phyloP scores from a whole-genome alignment of 2,113 vertebrate genomes.

The Laticauda colubrina region DNA sequence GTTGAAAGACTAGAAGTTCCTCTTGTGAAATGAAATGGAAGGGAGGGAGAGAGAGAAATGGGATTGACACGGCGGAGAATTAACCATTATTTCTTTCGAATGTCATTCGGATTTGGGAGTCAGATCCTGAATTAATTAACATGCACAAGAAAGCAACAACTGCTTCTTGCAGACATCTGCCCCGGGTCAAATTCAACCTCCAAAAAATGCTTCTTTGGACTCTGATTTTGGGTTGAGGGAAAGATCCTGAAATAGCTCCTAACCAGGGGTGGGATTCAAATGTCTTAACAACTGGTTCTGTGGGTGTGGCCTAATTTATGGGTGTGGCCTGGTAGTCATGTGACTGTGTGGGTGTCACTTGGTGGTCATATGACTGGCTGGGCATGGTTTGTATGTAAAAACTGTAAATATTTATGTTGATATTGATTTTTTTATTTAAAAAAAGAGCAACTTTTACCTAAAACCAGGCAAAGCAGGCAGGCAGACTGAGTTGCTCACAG shows the following conservation, averaged over 20 bases:
- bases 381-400: no score
- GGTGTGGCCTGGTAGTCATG: no score
- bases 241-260: not conserved
- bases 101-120: not conserved
- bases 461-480: no score
- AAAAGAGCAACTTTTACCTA: no score
- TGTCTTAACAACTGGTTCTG: no score
- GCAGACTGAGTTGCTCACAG: no score
- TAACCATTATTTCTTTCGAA: not conserved
- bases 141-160: not conserved
- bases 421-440: no score
- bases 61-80: not conserved
- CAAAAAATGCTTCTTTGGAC: not conserved
- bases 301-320: no score
- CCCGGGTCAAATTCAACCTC: not conserved
- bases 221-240: not conserved
- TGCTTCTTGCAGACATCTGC: not conserved
- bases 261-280: not conserved
- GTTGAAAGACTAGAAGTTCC: not conserved
- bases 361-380: no score
- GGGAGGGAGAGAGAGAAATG: not conserved
- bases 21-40: accelerated
- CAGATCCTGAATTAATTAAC: not conserved
- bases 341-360: no score
- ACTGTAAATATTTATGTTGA: no score